Evolutionary conservation across 2,888 invertebrate genomes (phyloP).

Genomic region (Cheilosia urbana): DNA sequence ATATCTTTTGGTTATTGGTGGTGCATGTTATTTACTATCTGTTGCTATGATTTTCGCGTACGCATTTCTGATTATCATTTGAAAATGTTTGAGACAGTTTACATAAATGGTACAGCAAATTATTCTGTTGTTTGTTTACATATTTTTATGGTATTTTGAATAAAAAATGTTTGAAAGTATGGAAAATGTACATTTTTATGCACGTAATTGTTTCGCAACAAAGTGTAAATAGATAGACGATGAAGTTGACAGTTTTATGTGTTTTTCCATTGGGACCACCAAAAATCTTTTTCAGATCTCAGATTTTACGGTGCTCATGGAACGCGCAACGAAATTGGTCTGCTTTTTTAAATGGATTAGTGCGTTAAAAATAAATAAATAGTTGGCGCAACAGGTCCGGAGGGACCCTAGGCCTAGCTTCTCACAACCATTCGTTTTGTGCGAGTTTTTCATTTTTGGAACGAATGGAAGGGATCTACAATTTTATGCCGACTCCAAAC

Average conservation of each 20-base stretch:
- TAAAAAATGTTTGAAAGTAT: neutral
- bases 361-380: too few species aligned
- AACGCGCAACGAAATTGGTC: too few species aligned
- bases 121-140: slow-evolving; percentile 1
- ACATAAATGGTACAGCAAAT: neutral
- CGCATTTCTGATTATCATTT: slow-evolving; percentile 24
- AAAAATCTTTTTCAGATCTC: too few species aligned
- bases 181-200: slow-evolving; percentile 14
- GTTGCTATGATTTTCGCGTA: neutral
- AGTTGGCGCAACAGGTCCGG: too few species aligned
- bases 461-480: too few species aligned
- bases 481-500: too few species aligned
- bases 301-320: too few species aligned
- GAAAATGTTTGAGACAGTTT: slow-evolving; percentile 25
- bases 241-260: slow-evolving; percentile 14
- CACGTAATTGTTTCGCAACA: slow-evolving; percentile 48
- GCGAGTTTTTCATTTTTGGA: too few species aligned
- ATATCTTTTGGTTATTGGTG: neutral
- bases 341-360: too few species aligned
- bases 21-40: neutral
- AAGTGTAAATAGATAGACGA: neutral
- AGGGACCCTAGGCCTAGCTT: too few species aligned
- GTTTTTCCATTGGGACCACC: too few species aligned
- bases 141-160: slow-evolving; percentile 3
- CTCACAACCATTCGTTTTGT: too few species aligned